Base-by-base conservation (phyloP, 2,797 vertebrate genomes). In the Poeciliopsis paucimaculata region DNA sequence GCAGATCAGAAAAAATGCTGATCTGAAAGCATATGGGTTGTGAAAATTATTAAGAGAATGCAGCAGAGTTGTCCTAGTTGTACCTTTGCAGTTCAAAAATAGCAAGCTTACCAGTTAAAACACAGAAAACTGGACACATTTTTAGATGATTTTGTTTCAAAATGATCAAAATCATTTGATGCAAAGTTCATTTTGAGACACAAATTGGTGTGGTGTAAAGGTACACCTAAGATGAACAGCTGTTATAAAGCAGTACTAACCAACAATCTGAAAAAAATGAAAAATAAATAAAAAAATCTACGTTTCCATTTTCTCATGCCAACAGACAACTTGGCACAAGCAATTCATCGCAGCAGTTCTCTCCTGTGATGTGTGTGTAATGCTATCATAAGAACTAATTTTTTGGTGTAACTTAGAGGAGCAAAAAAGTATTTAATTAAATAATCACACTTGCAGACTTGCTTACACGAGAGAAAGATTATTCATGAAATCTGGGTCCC, bases 21-120 rank as follows among this genome's bases (percentile, higher is more conserved):
- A 82, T 81, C 76, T 76, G 68, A 45, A 84, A 87, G 82, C 77
- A 76, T 71, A 86, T 49, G 82, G 76, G 83, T 86, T 84, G 83
- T 91, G 90, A 89, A 90, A 91, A 89, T 90, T 88, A 77, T 73
- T 47, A 73, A 86, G 79, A 87, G 86, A 92, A 81, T 74, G 34
- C 76, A 85, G 82, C 79, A 46, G 18, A 80, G 74, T 78, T 87
- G 89, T 89, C 91, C 89, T 88, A 89, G 86, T 89, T 92, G 88
- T 81, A 85, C 81, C 79, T 84, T 92, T 89, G 76, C 62, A 77
- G 83, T 88, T 90, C 86, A 89, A 88, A 93, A 91, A 93, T 92
- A 93, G 34, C 7, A 39, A 64, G 15, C 6, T 64, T 9, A 9
- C 16, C 31, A 64, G 15, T 64, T 16, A 64, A 34, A 34, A 34